Evolutionary conservation across 2,113 vertebrate genomes (phyloP).

Genomic region (Piaya cayana): DNA sequence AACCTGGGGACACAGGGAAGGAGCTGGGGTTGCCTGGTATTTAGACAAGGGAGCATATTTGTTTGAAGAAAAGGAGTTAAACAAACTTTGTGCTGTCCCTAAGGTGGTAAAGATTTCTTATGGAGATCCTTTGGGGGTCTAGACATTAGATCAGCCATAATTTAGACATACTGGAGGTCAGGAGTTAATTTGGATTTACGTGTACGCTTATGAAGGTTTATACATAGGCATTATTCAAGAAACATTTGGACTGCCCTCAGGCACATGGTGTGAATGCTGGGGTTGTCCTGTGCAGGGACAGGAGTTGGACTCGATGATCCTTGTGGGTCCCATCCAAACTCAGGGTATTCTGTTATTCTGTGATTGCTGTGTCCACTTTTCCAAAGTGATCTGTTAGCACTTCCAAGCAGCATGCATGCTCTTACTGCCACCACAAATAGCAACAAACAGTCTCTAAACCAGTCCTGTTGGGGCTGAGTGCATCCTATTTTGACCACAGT

Average conservation of each 20-base stretch:
- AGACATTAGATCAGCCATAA: too few species aligned
- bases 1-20: background rate
- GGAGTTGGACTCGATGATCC: too few species aligned
- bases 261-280: too few species aligned
- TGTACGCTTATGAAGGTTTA: rapidly evolving
- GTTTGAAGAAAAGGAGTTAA: background rate
- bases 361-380: too few species aligned
- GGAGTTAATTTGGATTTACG: background rate
- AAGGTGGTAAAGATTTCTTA: background rate
- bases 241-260: too few species aligned
- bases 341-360: too few species aligned
- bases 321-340: too few species aligned
- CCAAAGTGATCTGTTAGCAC: too few species aligned
- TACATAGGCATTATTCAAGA: too few species aligned
- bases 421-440: background rate
- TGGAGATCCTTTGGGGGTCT: background rate
- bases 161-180: rapidly evolving
- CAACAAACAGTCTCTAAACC: background rate
- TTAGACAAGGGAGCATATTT: rapidly evolving
- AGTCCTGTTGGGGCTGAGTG: rapidly evolving
- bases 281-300: too few species aligned
- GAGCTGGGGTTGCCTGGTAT: background rate
- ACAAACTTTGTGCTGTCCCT: background rate
- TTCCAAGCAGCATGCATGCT: too few species aligned
- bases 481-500: rapidly evolving